A percentile compares a stretch with the other conserved stretches of the same genome.
phyloP scores from a whole-genome alignment of 2,888 invertebrate genomes.

The Baccha elongata region DNA sequence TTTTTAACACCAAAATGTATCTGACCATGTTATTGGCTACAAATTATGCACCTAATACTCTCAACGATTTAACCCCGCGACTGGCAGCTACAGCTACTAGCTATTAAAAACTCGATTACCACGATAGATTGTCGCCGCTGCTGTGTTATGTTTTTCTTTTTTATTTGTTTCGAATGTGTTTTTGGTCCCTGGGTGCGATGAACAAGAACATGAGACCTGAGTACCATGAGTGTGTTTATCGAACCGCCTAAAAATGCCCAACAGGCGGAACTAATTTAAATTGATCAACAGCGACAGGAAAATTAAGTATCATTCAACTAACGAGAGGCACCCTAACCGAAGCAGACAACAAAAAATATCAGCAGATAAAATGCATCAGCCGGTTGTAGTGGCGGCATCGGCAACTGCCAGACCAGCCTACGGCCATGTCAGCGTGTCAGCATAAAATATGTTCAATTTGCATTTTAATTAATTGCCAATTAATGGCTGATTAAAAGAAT shows the following conservation, averaged over 20 bases:
- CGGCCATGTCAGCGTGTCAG: conserved; percentile 75
- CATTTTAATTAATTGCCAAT: conserved; percentile 77
- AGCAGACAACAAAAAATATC: not conserved
- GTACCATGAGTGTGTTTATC: conserved; percentile 54
- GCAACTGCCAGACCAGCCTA: conserved; percentile 26
- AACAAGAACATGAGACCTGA: too few relatives aligned
- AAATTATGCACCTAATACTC: conserved; percentile 57
- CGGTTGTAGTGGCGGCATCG: conserved; percentile 1
- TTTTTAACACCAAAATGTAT: conserved; percentile 40
- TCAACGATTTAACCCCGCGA: conserved; percentile 34
- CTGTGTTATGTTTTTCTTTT: conserved; percentile 11
- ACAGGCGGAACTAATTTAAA: conserved; percentile 73
- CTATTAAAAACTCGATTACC: conserved; percentile 64
- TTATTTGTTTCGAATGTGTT: conserved; percentile 6
- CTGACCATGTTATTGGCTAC: conserved; percentile 43
- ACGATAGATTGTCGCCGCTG: conserved; percentile 40
- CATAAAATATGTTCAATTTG: conserved; percentile 75
- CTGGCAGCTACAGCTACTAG: conserved; percentile 28
- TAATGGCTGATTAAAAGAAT: conserved; percentile 74
- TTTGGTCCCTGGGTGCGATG: conserved; percentile 25
- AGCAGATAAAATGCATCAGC: conserved; percentile 26
- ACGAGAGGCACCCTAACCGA: conserved; percentile 44
- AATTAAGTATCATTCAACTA: conserved; percentile 70
- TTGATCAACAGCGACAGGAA: conserved; percentile 68
- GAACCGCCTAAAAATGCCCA: conserved; percentile 72